Conservation (phyloP, 2,797 vertebrate genomes). For the Etheostoma perlongum region DNA sequence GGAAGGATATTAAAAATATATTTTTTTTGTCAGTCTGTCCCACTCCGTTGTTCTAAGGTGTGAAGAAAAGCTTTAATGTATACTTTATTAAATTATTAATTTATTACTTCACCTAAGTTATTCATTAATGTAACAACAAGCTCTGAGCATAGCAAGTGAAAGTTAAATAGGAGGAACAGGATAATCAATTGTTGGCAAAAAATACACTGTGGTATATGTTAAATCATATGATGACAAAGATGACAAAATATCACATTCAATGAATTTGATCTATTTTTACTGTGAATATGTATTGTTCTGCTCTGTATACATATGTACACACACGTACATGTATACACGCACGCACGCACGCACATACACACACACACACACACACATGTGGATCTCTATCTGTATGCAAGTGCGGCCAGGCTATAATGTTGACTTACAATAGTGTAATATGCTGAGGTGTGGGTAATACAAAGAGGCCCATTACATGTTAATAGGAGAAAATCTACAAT, state of each 20-base stretch:
- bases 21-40: background rate
- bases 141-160: background rate
- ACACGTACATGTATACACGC: background rate
- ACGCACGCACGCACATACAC: too few species aligned
- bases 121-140: constrained; percentile 24
- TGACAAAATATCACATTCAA: background rate
- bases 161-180: constrained; percentile 4
- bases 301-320: background rate
- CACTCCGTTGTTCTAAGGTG: background rate
- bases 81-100: too few species aligned
- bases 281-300: background rate
- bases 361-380: background rate
- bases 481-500: constrained; percentile 44
- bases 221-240: constrained; percentile 16
- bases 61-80: background rate
- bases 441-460: constrained; percentile 39
- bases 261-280: background rate
- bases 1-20: background rate
- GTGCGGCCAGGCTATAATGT: constrained; percentile 33
- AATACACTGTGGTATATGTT: constrained; percentile 4
- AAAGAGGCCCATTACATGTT: constrained; percentile 34
- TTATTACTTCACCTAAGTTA: background rate
- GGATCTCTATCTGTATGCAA: constrained; percentile 28
- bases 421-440: constrained; percentile 56
- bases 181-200: constrained; percentile 37